These are phyloP conservation scores for Imbricaverruca yamaguchii DNA, from an alignment of 2,888 invertebrate species.

Conservation along the genomic window DNA sequence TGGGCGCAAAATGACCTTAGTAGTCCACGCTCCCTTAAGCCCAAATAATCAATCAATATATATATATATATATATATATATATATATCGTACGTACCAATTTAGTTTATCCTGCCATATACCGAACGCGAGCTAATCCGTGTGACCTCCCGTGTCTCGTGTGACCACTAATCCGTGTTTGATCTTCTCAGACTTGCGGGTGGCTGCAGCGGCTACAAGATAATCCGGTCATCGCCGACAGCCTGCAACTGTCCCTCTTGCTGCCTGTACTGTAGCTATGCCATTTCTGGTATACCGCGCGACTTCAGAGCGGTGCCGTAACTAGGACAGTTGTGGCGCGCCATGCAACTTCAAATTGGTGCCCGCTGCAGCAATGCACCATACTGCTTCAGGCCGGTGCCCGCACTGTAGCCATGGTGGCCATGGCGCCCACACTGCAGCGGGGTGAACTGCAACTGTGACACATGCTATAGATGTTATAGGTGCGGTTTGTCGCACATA, in stretches of 20 bases:
- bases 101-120: not conserved
- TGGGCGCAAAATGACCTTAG: no score
- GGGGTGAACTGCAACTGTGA: no score
- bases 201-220: slow-evolving; percentile 1
- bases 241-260: not conserved
- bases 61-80: not conserved
- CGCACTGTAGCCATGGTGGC: no score
- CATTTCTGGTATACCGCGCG: no score
- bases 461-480: no score
- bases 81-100: not conserved
- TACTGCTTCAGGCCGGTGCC: no score
- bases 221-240: not conserved
- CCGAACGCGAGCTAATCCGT: not conserved
- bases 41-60: not conserved
- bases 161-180: not conserved
- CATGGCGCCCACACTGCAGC: no score
- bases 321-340: no score
- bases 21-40: not conserved
- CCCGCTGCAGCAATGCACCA: no score
- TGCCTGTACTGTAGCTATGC: not conserved
- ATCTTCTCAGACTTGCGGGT: not conserved
- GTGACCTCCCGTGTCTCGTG: not conserved
- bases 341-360: no score
- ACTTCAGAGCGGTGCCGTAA: no score
- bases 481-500: no score